Conservation (phyloP, 2,113 vertebrate species). For the Forbesichthys papilliferus region DNA sequence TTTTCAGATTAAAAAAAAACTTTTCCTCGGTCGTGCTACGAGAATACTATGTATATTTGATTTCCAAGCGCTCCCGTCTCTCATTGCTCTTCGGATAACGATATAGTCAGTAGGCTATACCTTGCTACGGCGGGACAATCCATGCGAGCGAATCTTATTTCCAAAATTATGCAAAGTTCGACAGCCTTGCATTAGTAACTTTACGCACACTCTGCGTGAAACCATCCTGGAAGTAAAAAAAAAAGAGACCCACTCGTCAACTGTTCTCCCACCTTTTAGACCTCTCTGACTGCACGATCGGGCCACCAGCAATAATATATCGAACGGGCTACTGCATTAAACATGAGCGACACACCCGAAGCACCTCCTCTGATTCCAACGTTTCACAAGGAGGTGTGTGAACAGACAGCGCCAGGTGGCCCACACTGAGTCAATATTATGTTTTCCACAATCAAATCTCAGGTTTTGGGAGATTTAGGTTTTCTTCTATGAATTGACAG, state of each 20-base stretch:
- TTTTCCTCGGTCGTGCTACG: constrained; percentile 12
- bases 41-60: constrained; percentile 22
- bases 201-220: constrained; percentile 29
- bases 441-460: not conserved
- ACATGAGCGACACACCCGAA: constrained; percentile 67
- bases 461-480: not conserved
- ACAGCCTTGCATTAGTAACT: not conserved
- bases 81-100: not conserved
- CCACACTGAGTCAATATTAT: not conserved
- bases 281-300: constrained; percentile 25
- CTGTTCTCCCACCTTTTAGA: constrained; percentile 14
- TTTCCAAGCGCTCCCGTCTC: constrained; percentile 20
- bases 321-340: constrained; percentile 54
- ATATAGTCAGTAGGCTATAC: constrained; percentile 21
- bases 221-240: not conserved
- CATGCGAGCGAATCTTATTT: not conserved
- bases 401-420: constrained; percentile 41
- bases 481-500: not conserved
- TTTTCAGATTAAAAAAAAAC: not conserved
- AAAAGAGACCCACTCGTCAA: not conserved
- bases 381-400: constrained; percentile 40
- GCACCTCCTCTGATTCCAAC: constrained; percentile 61
- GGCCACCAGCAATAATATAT: constrained; percentile 44
- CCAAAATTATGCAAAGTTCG: constrained; percentile 32
- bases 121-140: constrained; percentile 33